Conservation (phyloP, 2,113 vertebrate species). For the Isichthys henryi region DNA sequence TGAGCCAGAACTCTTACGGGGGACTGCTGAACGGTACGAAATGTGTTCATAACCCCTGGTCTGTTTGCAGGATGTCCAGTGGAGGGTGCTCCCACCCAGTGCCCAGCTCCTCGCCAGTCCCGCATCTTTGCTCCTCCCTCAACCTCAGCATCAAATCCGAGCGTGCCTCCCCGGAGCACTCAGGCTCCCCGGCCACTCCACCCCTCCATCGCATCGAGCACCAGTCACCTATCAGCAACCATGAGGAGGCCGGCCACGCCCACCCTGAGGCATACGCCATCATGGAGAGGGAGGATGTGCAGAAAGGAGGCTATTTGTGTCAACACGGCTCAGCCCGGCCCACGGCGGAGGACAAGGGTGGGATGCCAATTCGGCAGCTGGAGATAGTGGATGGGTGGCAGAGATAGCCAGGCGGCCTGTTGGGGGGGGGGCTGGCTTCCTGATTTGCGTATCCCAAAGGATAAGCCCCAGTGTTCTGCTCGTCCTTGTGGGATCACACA, state of each 20-base stretch:
- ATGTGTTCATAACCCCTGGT: slow-evolving; percentile 5
- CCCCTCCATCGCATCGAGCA: slow-evolving; percentile 47
- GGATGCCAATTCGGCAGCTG: slow-evolving; percentile 45
- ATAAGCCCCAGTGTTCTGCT: not conserved
- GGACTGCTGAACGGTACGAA: not conserved
- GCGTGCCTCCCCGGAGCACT: slow-evolving; percentile 71
- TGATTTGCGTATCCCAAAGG: not conserved
- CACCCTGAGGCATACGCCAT: slow-evolving; percentile 37
- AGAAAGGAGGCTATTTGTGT: slow-evolving; percentile 56
- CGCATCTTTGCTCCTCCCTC: slow-evolving; percentile 53
- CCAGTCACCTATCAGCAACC: slow-evolving; percentile 49
- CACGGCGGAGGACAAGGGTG: slow-evolving; percentile 49
- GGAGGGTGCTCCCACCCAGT: slow-evolving; percentile 52
- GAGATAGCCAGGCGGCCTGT: slow-evolving; percentile 61
- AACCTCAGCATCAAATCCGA: slow-evolving; percentile 81
- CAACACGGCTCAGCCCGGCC: slow-evolving; percentile 44
- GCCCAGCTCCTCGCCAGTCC: slow-evolving; percentile 46
- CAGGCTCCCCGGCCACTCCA: slow-evolving; percentile 51
- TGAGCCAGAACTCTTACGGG: not conserved
- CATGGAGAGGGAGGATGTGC: slow-evolving; percentile 55
- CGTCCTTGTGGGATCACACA: not conserved
- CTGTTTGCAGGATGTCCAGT: slow-evolving; percentile 53
- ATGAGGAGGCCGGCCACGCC: slow-evolving; percentile 32
- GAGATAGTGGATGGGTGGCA: slow-evolving; percentile 69
- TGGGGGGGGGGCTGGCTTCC: not conserved